phyloP scores from a whole-genome alignment of 2,888 invertebrate species.

The Ischnura elegans region DNA sequence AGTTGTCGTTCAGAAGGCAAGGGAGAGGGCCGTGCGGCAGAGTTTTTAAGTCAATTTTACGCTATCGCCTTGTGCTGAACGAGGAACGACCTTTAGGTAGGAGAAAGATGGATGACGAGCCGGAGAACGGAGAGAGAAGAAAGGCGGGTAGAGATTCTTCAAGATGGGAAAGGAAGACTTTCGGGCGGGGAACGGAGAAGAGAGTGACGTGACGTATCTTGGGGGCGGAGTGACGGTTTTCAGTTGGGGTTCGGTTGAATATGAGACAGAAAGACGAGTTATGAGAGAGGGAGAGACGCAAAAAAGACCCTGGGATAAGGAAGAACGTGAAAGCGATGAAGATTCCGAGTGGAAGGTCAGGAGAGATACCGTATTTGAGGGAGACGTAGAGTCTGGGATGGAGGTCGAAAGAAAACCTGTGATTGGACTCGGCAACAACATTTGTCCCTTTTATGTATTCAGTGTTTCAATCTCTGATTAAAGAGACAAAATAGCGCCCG shows the following conservation, averaged over 20 bases:
- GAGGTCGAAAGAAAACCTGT: no score
- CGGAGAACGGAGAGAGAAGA: neutral
- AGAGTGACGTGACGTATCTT: conserved; percentile 11
- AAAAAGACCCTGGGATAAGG: neutral
- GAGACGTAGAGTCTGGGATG: no score
- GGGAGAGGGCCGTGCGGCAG: no score
- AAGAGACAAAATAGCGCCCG: no score
- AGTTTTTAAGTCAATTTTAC: no score
- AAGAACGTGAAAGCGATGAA: neutral
- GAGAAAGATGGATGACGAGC: neutral
- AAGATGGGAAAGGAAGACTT: neutral
- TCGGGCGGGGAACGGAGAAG: neutral
- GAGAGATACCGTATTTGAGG: no score
- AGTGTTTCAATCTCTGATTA: no score
- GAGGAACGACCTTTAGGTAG: neutral
- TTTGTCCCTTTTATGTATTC: no score
- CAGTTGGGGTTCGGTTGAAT: neutral
- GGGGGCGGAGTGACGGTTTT: neutral
- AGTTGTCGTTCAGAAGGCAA: no score
- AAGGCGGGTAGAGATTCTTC: neutral
- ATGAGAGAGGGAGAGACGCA: neutral
- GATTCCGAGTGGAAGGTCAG: neutral
- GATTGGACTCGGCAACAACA: no score
- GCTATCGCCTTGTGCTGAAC: no score
- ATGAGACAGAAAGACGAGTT: neutral